A percentile compares a stretch with the other conserved stretches of the same genome.
phyloP scores from a whole-genome alignment of 2,888 invertebrate genomes.

The Eristalis arbustorum region DNA sequence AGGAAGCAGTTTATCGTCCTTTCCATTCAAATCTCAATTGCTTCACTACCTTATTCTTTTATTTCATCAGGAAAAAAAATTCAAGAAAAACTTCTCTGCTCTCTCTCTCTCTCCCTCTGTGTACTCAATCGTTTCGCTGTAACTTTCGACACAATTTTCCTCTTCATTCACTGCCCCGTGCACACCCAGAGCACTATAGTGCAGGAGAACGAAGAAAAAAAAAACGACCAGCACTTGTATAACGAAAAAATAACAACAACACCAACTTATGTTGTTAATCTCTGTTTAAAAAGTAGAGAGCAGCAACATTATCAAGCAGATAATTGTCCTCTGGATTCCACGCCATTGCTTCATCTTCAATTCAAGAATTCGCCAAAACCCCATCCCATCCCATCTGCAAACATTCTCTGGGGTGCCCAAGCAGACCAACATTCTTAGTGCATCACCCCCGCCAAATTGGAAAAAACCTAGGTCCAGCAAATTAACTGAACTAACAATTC shows the following conservation, averaged over 20 bases:
- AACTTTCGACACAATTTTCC: constrained; percentile 60
- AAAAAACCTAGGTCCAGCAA: constrained; percentile 61
- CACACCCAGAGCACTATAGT: constrained; percentile 26
- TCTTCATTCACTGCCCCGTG: constrained; percentile 46
- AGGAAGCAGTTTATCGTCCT: constrained; percentile 14
- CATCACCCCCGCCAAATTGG: constrained; percentile 34
- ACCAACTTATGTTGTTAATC: constrained; percentile 69
- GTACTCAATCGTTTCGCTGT: constrained; percentile 37
- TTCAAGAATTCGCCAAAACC: constrained; percentile 27
- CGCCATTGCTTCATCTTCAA: constrained; percentile 37
- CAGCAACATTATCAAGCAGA: constrained; percentile 67
- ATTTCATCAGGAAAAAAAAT: neutral
- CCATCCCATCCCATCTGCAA: neutral
- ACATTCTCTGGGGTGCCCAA: constrained; percentile 26
- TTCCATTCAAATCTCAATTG: constrained; percentile 45
- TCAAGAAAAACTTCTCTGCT: no score
- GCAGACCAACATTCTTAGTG: constrained; percentile 40
- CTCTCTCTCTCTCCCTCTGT: neutral
- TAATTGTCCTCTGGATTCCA: constrained; percentile 65
- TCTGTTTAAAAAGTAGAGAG: constrained; percentile 62
- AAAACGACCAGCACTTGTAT: constrained; percentile 18
- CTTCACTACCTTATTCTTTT: constrained; percentile 4
- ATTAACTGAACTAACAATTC: constrained; percentile 68
- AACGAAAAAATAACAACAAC: constrained; percentile 11
- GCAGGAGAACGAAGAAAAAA: constrained; percentile 15